Conservation (phyloP, 2,888 invertebrate genomes). For the Nematopogon swammerdamellus region DNA sequence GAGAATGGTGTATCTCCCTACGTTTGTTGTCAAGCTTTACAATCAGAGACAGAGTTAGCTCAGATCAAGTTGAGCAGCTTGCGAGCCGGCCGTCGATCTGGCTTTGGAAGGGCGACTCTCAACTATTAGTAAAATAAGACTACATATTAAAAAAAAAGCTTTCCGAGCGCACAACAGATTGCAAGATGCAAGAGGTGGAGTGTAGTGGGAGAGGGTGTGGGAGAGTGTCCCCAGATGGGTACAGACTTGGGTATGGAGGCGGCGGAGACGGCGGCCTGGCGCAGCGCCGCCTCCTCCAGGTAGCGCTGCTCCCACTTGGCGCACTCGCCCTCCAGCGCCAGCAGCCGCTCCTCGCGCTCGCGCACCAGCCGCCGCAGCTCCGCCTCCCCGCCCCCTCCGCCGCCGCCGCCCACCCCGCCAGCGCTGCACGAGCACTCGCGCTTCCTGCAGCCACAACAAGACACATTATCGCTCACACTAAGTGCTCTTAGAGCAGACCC, state of each 20-base stretch:
- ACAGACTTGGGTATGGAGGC: conserved; percentile 69
- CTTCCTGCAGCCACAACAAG: conserved; percentile 18
- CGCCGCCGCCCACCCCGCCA: conserved; percentile 26
- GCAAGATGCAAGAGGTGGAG: no score
- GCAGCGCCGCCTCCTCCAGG: conserved; percentile 74
- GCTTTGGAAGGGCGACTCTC: no score
- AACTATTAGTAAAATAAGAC: no score
- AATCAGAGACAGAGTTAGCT: no score
- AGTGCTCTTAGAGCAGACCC: no score
- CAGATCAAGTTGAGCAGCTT: no score
- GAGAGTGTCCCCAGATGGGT: conserved; percentile 1
- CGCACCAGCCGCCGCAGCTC: conserved; percentile 49
- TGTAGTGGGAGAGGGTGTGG: no score
- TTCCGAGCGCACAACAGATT: no score
- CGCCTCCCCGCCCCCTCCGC: conserved; percentile 33
- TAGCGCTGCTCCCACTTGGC: conserved; percentile 85
- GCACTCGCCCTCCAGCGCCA: conserved; percentile 72
- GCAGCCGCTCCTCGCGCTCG: conserved; percentile 42
- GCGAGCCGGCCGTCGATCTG: no score
- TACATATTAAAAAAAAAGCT: no score
- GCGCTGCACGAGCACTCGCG: conserved; percentile 32
- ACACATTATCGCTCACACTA: conserved; percentile 5
- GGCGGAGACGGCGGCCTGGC: conserved; percentile 80
- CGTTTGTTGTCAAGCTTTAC: no score
- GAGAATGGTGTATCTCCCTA: no score